A percentile compares a stretch with the other conserved stretches of the same genome.
Conservation (phyloP, 2,113 vertebrate genomes). For the Notothenia rossii region DNA sequence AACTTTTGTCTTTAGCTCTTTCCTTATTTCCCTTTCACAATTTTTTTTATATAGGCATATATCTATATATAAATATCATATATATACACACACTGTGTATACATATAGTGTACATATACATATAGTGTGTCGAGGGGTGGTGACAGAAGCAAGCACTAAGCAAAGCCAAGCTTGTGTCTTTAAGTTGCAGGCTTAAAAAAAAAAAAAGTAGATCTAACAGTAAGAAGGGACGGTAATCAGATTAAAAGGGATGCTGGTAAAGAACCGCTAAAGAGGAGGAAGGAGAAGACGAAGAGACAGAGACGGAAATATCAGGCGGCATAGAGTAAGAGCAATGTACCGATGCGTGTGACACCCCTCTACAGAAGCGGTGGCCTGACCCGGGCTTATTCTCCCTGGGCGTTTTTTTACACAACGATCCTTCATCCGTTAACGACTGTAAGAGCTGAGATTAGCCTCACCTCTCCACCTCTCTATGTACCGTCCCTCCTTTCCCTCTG, state of each 20-base stretch:
- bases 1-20: slow-evolving; percentile 23
- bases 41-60: not conserved
- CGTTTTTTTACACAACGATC: slow-evolving; percentile 22
- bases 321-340: slow-evolving; percentile 1
- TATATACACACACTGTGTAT: no score
- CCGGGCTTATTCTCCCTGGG: not conserved
- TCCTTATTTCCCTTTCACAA: not conserved
- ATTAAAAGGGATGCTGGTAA: slow-evolving; percentile 45
- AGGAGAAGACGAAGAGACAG: not conserved
- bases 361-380: slow-evolving; percentile 11
- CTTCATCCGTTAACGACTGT: slow-evolving; percentile 47
- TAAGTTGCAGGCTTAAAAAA: slow-evolving; percentile 18
- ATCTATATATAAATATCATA: no score
- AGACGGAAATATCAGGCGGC: not conserved
- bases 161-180: slow-evolving; percentile 12
- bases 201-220: slow-evolving; percentile 21
- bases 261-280: not conserved
- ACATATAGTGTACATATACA: no score
- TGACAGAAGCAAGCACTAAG: not conserved
- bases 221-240: slow-evolving; percentile 33
- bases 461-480: slow-evolving; percentile 28
- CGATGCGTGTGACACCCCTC: not conserved
- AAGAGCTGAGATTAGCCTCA: slow-evolving; percentile 44
- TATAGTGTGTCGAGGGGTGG: not conserved
- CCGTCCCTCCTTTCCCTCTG: slow-evolving; percentile 6